Evolutionary conservation across 2,797 vertebrate species (phyloP).

Genomic region (Eulemur coronatus): DNA sequence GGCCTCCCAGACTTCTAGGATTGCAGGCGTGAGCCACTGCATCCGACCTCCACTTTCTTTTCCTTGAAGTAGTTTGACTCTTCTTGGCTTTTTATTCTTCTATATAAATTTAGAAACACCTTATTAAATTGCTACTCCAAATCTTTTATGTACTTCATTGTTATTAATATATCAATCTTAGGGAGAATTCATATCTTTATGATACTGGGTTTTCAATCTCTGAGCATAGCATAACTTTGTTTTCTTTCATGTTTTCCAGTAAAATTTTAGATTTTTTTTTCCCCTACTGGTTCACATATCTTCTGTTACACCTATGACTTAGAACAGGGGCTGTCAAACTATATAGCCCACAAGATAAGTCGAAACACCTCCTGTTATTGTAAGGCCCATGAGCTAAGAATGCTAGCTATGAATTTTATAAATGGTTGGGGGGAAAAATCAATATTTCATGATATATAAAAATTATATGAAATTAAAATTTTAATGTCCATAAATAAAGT

Average conservation of each 20-base stretch:
- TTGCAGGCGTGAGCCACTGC: too few species aligned
- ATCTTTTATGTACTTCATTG: neutral
- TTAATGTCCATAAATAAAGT: neutral
- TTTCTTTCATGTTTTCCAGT: neutral
- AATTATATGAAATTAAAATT: conserved; percentile 23
- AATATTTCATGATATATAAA: neutral
- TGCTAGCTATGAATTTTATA: conserved; percentile 22
- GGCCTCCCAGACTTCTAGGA: too few species aligned
- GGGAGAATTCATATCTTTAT: neutral
- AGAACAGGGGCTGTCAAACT: neutral
- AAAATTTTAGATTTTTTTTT: conserved; percentile 3
- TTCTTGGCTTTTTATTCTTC: neutral
- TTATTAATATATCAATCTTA: neutral
- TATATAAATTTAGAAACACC: neutral
- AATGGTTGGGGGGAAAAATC: neutral
- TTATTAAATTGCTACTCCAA: conserved; percentile 14
- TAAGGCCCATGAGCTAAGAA: neutral
- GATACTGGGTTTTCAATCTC: conserved; percentile 19
- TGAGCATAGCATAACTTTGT: neutral
- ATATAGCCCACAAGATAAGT: neutral
- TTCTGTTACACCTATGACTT: conserved; percentile 32
- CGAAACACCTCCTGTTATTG: neutral
- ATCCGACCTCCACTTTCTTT: neutral
- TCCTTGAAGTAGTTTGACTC: neutral
- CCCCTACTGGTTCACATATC: neutral